phyloP scores from a whole-genome alignment of 2,113 vertebrate species.

The Microtus oregoni region DNA sequence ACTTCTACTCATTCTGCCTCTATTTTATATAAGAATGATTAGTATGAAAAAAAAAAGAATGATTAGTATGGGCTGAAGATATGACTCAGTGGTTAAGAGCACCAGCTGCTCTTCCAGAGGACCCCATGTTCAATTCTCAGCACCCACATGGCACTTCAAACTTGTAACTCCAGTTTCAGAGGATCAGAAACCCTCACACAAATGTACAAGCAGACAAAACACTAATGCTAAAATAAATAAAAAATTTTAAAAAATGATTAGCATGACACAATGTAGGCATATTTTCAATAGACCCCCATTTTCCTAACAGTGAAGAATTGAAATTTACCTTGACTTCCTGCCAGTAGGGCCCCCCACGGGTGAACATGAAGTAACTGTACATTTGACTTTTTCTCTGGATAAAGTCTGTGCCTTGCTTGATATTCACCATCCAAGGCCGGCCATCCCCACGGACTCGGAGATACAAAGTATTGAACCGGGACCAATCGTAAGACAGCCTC shows the following conservation, averaged over 20 bases:
- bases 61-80: background rate
- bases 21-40: background rate
- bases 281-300: constrained; percentile 6
- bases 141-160: background rate
- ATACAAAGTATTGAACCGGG: constrained; percentile 93
- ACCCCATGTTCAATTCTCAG: background rate
- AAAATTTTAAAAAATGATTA: background rate
- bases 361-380: constrained; percentile 96
- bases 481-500: constrained; percentile 91
- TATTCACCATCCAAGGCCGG: constrained; percentile 97
- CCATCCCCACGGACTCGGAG: constrained; percentile 96
- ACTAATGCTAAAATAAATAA: background rate
- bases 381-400: constrained; percentile 92
- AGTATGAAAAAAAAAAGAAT: no score
- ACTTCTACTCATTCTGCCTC: background rate
- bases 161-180: background rate
- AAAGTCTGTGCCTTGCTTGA: constrained; percentile 89
- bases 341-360: constrained; percentile 97
- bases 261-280: constrained; percentile 3
- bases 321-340: constrained; percentile 94
- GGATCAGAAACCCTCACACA: background rate
- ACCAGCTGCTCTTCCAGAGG: background rate
- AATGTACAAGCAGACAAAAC: background rate
- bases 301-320: background rate
- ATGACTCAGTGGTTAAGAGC: background rate